phyloP scores from a whole-genome alignment of 2,888 invertebrate species.

The Drosophila pseudotakahashii region DNA sequence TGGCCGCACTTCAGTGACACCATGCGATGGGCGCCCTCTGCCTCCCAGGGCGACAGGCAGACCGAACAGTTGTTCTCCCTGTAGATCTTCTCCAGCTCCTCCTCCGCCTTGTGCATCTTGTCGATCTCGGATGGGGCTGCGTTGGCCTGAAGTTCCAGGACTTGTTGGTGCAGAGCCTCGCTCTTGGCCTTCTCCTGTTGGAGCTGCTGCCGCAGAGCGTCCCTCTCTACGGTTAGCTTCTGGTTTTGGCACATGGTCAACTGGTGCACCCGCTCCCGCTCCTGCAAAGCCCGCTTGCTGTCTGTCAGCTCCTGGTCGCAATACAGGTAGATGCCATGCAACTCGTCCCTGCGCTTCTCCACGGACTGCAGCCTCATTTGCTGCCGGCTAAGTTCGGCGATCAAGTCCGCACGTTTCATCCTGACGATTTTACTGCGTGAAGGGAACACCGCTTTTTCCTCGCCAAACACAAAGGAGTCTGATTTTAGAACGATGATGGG shows the following conservation, averaged over 20 bases:
- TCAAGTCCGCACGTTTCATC: too few relatives aligned
- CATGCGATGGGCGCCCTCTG: slow-evolving; percentile 1
- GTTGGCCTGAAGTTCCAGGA: background rate
- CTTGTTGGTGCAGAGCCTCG: background rate
- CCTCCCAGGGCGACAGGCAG: slow-evolving; percentile 2
- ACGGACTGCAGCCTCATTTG: too few relatives aligned
- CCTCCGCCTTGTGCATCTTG: background rate
- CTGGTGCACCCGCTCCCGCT: background rate
- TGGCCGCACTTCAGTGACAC: slow-evolving; percentile 9
- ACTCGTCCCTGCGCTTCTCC: too few relatives aligned
- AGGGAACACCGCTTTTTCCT: too few relatives aligned
- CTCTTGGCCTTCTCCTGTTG: background rate
- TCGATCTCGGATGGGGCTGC: background rate
- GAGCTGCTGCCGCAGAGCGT: slow-evolving; percentile 3
- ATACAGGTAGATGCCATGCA: too few relatives aligned
- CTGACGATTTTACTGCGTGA: too few relatives aligned
- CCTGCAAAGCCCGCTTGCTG: too few relatives aligned
- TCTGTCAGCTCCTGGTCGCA: too few relatives aligned
- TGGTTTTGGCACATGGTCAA: background rate
- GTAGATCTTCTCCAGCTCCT: background rate
- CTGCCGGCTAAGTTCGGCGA: too few relatives aligned
- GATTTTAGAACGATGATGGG: too few relatives aligned
- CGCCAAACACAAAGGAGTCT: too few relatives aligned
- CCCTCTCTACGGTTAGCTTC: background rate
- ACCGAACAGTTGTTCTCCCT: background rate